These are phyloP conservation scores for Amblyopsis hoosieri DNA, from an alignment of 2,797 vertebrate genomes.

Conservation along the genomic window DNA sequence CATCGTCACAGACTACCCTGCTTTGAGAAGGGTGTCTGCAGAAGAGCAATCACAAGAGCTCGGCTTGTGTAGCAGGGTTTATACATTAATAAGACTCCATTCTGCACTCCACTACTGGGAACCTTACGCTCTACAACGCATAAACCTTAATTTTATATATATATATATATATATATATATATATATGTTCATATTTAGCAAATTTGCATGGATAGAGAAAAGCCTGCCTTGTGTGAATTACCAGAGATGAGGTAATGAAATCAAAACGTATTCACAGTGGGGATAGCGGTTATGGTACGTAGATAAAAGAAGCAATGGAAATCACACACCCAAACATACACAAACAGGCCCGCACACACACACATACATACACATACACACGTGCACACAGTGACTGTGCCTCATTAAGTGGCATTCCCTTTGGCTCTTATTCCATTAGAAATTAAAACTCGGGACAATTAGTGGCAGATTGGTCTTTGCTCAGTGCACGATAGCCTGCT, in stretches of 20 bases:
- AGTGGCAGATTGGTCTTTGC: slow-evolving; percentile 75
- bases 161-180: too few relatives aligned
- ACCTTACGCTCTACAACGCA: slow-evolving; percentile 17
- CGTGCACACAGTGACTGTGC: slow-evolving; percentile 44
- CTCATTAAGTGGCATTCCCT: slow-evolving; percentile 73
- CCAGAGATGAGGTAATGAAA: slow-evolving; percentile 41
- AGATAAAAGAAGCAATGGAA: slow-evolving; percentile 45
- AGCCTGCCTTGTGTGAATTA: slow-evolving; percentile 49
- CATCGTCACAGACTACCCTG: slow-evolving; percentile 50
- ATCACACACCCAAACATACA: slow-evolving; percentile 4
- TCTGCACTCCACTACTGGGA: slow-evolving; percentile 4
- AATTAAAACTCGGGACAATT: slow-evolving; percentile 80
- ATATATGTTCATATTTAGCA: slow-evolving; percentile 17
- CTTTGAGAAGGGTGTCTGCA: slow-evolving; percentile 49
- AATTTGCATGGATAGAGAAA: slow-evolving; percentile 30
- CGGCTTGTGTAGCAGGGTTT: slow-evolving; percentile 21
- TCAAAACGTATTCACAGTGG: slow-evolving; percentile 49
- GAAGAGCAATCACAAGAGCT: slow-evolving; percentile 43
- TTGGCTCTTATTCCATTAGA: slow-evolving; percentile 76
- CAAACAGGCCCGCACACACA: slow-evolving; percentile 12
- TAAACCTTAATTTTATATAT: too few relatives aligned
- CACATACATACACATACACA: slow-evolving; percentile 25
- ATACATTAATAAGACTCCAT: slow-evolving; percentile 28
- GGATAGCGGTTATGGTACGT: slow-evolving; percentile 65
- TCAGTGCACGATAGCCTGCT: slow-evolving; percentile 54